Percentiles rank a stretch among this genome's conserved stretches.
Evolutionary conservation across 2,888 invertebrate genomes (phyloP).

Genomic region (Pomacea canaliculata): DNA sequence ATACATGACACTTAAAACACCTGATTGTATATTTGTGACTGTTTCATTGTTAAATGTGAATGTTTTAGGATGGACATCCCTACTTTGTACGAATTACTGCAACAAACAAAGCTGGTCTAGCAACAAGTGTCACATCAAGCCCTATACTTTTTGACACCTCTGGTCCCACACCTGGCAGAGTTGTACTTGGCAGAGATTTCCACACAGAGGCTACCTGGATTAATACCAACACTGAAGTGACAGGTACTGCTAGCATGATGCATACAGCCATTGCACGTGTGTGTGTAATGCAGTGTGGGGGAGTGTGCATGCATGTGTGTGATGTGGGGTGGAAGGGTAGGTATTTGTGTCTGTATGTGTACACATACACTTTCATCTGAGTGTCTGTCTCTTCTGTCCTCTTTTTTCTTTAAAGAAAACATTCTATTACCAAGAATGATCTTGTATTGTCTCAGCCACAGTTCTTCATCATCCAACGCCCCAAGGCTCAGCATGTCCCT

Average conservation of each 20-base stretch:
- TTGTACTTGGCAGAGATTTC: conserved; percentile 32
- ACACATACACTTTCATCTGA: neutral
- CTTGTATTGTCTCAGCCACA: conserved; percentile 6
- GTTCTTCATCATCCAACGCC: conserved; percentile 19
- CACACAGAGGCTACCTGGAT: conserved; percentile 51
- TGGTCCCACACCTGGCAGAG: conserved; percentile 7
- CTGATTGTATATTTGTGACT: too few species aligned
- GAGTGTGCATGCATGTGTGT: neutral
- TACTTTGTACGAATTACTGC: conserved; percentile 24
- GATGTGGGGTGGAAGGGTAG: neutral
- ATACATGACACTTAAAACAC: too few species aligned
- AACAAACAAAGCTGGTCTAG: conserved; percentile 18
- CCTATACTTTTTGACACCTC: conserved; percentile 19
- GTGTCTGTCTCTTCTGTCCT: neutral
- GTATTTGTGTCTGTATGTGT: neutral
- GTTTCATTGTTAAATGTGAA: too few species aligned
- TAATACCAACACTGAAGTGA: conserved; percentile 42
- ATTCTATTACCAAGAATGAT: neutral
- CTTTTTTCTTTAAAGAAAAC: neutral
- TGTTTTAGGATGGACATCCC: conserved; percentile 9
- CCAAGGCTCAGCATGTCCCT: conserved; percentile 6
- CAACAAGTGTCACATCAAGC: neutral
- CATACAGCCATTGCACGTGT: too few species aligned
- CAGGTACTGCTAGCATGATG: conserved; percentile 27
- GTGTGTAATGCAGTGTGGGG: too few species aligned